Conservation (phyloP, 2,113 vertebrate genomes). For the Melanocharis versteri region DNA sequence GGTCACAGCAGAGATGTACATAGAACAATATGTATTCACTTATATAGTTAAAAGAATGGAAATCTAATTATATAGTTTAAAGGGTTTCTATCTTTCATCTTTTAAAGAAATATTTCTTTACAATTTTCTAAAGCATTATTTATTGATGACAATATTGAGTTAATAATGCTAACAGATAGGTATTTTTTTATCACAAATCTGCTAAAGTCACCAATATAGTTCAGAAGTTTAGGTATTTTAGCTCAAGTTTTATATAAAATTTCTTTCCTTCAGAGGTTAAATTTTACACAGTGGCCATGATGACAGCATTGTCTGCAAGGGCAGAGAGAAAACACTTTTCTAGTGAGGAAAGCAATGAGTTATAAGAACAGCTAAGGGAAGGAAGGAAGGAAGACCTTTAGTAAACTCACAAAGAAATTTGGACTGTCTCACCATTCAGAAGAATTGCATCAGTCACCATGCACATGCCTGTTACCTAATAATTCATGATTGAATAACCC, state of each 20-base stretch:
- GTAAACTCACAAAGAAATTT: background rate
- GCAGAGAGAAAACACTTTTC: background rate
- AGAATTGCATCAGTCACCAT: background rate
- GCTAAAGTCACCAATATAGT: background rate
- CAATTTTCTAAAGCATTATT: background rate
- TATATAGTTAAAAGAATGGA: background rate
- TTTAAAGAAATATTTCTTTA: background rate
- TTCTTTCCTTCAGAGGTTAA: background rate
- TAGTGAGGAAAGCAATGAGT: background rate
- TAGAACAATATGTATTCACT: background rate
- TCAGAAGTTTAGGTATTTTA: background rate
- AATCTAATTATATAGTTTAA: background rate
- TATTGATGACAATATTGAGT: background rate
- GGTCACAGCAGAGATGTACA: background rate
- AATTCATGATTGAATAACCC: background rate
- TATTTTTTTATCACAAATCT: background rate
- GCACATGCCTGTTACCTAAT: background rate
- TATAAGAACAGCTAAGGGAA: background rate
- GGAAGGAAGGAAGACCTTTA: background rate
- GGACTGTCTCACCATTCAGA: background rate
- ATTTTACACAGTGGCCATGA: background rate
- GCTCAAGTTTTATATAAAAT: background rate
- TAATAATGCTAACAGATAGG: background rate
- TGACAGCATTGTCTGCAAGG: background rate
- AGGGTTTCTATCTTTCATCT: background rate